phyloP scores from a whole-genome alignment of 2,113 vertebrate genomes.

The Lagenorhynchus albirostris region DNA sequence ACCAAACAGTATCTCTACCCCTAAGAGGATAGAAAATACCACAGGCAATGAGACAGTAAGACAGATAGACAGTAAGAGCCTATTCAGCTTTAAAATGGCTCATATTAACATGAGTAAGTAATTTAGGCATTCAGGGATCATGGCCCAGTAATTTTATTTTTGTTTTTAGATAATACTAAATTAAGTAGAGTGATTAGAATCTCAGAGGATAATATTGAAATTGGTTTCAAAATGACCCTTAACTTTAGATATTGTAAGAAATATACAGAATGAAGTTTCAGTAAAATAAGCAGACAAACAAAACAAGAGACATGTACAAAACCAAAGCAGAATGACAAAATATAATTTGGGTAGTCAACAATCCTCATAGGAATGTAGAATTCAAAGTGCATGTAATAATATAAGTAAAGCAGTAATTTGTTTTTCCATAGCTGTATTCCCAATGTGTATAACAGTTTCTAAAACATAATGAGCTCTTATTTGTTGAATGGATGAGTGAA shows the following conservation, averaged over 20 bases:
- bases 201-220: conserved; percentile 1
- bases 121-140: neutral
- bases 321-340: neutral
- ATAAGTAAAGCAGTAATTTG: neutral
- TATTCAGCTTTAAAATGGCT: conserved; percentile 29
- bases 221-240: conserved; percentile 34
- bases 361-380: neutral
- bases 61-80: neutral
- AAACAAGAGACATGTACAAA: neutral
- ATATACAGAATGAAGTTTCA: neutral
- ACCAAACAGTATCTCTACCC: neutral
- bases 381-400: neutral
- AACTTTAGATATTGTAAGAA: neutral
- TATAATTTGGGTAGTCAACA: neutral
- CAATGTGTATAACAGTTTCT: neutral
- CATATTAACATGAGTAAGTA: conserved; percentile 2
- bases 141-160: conserved; percentile 42
- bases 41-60: neutral
- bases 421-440: neutral
- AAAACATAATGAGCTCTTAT: neutral
- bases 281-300: neutral
- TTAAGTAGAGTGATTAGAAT: neutral
- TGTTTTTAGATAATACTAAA: conserved; percentile 28
- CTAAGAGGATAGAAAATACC: neutral
- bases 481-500: neutral